Evolutionary conservation across 2,888 invertebrate species (phyloP), one percentile per base, ranked within the genome.

Genomic region (Aleiodes testaceus): DNA sequence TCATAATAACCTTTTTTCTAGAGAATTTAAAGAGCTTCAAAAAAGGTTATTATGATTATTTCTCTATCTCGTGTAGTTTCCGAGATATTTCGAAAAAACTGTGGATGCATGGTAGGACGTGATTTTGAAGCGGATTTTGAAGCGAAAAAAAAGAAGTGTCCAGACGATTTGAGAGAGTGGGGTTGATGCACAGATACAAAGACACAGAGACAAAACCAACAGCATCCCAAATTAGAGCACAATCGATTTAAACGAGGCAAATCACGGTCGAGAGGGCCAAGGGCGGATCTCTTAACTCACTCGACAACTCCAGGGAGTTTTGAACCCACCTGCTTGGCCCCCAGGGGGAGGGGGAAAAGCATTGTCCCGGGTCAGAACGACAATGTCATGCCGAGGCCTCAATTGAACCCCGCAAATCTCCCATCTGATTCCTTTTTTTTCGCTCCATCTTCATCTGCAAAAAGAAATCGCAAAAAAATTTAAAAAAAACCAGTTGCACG

Each of bases 191-290:
- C 16, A 16, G 16, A 36, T 55, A 61, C 42, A 42, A 26, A 26
- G 16, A 55, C 11, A 55, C 16, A 47, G 22, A 16, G 14, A 22
- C 16, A 50, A 49, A 47, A 22, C 49, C 59, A 52, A 61, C 30
- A 45, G 50, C 49, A 45, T 45, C 69, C 75, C 77, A 80, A 82
- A 84, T 84, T 83, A 81, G 80, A 80, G 78, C 80, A 80, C 80
- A 84, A 84, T 84, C 83, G 81, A 82, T 84, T 84, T 83, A 84
- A 63, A 84, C 79, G 81, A 83, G 77, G 75, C 80, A 79, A 81
- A 83, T 80, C 75, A 80, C 74, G 74, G 72, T 36, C 64, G 55
- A 55, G 72, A 84, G 80, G 83, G 82, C 81, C 84, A 85, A 85
- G 84, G 84, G 81, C 84, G 77, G 80, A 84, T 84, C 82, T 81